phyloP scores from a whole-genome alignment of 1,140 invertebrate genomes.

The Mylabris phalerata region DNA sequence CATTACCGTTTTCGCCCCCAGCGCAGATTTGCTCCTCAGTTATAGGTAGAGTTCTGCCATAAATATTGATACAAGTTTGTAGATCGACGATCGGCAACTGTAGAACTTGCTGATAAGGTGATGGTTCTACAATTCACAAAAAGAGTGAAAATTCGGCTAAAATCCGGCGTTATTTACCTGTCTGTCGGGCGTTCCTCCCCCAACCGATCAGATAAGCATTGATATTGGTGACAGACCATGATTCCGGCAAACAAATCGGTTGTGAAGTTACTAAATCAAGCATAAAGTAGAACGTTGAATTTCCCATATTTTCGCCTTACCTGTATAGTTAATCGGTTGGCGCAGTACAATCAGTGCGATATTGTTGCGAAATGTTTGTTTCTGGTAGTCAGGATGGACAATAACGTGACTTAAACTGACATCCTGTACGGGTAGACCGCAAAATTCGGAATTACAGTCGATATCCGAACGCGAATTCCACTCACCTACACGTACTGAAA shows the following conservation, averaged over 20 bases:
- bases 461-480: slow-evolving; percentile 54
- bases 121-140: slow-evolving; percentile 28
- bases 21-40: slow-evolving; percentile 59
- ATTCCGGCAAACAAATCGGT: slow-evolving; percentile 48
- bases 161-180: slow-evolving; percentile 23
- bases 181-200: slow-evolving; percentile 40
- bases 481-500: slow-evolving; percentile 58
- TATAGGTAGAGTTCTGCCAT: slow-evolving; percentile 49
- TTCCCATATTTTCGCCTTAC: slow-evolving; percentile 29
- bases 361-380: slow-evolving; percentile 60
- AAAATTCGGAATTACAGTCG: slow-evolving; percentile 61
- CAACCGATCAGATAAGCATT: slow-evolving; percentile 43
- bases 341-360: slow-evolving; percentile 59
- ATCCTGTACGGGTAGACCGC: slow-evolving; percentile 55
- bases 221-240: slow-evolving; percentile 43
- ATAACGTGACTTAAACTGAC: slow-evolving; percentile 58
- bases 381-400: slow-evolving; percentile 61
- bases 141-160: slow-evolving; percentile 35
- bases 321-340: slow-evolving; percentile 58
- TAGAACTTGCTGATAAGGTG: slow-evolving; percentile 43
- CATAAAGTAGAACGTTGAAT: neutral
- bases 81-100: slow-evolving; percentile 49
- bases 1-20: slow-evolving; percentile 55
- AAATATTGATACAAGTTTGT: slow-evolving; percentile 47
- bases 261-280: slow-evolving; percentile 45